A percentile compares a stretch with the other conserved stretches of the same genome.
phyloP scores from a whole-genome alignment of 1,140 invertebrate species.

The Asobara japonica region DNA sequence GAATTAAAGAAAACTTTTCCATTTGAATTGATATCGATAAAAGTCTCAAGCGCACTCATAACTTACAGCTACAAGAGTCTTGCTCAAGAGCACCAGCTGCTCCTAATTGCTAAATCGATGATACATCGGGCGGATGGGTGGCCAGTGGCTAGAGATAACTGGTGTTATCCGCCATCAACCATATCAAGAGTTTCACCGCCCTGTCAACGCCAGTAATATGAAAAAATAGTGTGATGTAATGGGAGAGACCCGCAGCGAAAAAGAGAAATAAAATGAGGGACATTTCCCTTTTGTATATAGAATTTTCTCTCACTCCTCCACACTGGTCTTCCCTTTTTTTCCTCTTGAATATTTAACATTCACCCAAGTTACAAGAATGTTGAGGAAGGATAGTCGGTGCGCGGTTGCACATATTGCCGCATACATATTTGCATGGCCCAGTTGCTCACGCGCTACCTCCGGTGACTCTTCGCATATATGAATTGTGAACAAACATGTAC shows the following conservation, averaged over 20 bases:
- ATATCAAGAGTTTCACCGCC: background rate
- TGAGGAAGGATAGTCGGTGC: background rate
- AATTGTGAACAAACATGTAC: slow-evolving; percentile 15
- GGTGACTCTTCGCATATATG: slow-evolving; percentile 10
- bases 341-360: slow-evolving; percentile 37
- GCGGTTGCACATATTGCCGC: slow-evolving; percentile 31
- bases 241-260: background rate
- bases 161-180: background rate
- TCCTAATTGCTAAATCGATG: slow-evolving; percentile 38
- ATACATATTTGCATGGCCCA: slow-evolving; percentile 25
- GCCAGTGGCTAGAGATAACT: background rate
- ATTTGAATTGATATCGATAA: background rate
- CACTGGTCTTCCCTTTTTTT: background rate
- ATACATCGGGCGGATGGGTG: background rate
- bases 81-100: slow-evolving; percentile 35
- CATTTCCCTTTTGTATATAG: slow-evolving; percentile 12
- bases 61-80: slow-evolving; percentile 9
- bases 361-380: slow-evolving; percentile 25
- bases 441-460: background rate
- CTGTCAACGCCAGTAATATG: background rate
- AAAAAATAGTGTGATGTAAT: slow-evolving; percentile 1
- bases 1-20: background rate
- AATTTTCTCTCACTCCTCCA: background rate
- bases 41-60: background rate
- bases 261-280: slow-evolving; percentile 10